phyloP scores from a whole-genome alignment of 2,113 vertebrate species.

The Lanius ludovicianus region DNA sequence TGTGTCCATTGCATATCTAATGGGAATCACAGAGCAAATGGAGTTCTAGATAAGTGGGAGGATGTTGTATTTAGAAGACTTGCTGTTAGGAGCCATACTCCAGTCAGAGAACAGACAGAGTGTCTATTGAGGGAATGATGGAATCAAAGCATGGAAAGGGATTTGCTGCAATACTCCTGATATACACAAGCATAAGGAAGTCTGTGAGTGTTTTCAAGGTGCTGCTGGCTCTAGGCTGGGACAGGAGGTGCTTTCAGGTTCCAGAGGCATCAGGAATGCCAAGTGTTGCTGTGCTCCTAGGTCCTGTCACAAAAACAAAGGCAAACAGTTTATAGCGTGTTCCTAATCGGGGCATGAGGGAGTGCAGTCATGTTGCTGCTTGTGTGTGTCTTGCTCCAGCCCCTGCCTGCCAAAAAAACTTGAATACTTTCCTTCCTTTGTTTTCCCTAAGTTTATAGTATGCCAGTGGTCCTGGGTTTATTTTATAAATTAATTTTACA shows the following conservation, averaged over 20 bases:
- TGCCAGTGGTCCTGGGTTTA: neutral
- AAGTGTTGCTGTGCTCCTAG: neutral
- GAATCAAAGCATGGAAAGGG: neutral
- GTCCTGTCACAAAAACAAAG: neutral
- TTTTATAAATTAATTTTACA: neutral
- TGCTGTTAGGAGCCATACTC: neutral
- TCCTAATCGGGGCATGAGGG: accelerated
- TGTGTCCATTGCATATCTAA: neutral
- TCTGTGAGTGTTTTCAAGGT: neutral
- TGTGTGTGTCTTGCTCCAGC: neutral
- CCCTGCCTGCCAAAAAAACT: neutral
- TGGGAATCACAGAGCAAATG: neutral
- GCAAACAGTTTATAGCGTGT: neutral
- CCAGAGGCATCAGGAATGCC: neutral
- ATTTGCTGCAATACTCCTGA: neutral
- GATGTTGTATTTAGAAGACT: neutral
- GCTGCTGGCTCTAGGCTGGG: neutral
- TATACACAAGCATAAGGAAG: neutral
- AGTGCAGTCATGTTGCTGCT: neutral
- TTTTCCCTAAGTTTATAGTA: neutral
- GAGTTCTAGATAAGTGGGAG: neutral
- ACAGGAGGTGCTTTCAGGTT: neutral
- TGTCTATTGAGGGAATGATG: neutral
- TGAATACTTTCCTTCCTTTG: neutral
- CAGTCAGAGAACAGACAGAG: neutral